Conservation (phyloP, 2,113 vertebrate genomes). For the Hippocampus barbouri region DNA sequence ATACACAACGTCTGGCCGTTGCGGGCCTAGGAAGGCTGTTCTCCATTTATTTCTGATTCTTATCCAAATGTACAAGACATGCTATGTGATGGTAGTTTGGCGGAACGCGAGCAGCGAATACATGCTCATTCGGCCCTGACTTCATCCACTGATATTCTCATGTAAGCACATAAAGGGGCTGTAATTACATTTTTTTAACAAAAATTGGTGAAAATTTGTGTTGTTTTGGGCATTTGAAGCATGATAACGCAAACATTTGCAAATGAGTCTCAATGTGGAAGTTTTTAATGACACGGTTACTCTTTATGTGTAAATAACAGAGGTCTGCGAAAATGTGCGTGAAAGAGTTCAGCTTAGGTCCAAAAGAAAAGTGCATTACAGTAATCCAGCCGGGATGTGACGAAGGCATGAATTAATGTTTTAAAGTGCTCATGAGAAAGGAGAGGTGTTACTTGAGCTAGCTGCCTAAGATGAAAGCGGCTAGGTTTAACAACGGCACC, state of each 20-base stretch:
- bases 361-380: too few relatives aligned
- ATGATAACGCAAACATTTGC: too few relatives aligned
- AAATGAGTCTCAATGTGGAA: neutral
- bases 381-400: too few relatives aligned
- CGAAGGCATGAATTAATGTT: too few relatives aligned
- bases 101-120: constrained; percentile 15
- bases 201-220: neutral
- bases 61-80: constrained; percentile 29
- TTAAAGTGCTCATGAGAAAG: too few relatives aligned
- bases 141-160: constrained; percentile 31
- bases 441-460: too few relatives aligned
- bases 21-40: constrained; percentile 28
- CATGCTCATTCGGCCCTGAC: constrained; percentile 13
- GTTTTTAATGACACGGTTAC: too few relatives aligned
- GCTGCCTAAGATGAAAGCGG: too few relatives aligned
- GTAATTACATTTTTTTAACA: neutral
- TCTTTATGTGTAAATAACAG: too few relatives aligned
- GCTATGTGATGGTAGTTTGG: constrained; percentile 19
- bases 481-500: too few relatives aligned
- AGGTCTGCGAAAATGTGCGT: neutral
- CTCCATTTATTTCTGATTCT: constrained; percentile 45
- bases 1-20: constrained; percentile 27
- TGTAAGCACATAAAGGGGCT: neutral
- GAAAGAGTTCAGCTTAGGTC: neutral
- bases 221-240: neutral